These are phyloP conservation scores for Diuraphis noxia DNA, from an alignment of 1,140 invertebrate species.

Conservation along the genomic window DNA sequence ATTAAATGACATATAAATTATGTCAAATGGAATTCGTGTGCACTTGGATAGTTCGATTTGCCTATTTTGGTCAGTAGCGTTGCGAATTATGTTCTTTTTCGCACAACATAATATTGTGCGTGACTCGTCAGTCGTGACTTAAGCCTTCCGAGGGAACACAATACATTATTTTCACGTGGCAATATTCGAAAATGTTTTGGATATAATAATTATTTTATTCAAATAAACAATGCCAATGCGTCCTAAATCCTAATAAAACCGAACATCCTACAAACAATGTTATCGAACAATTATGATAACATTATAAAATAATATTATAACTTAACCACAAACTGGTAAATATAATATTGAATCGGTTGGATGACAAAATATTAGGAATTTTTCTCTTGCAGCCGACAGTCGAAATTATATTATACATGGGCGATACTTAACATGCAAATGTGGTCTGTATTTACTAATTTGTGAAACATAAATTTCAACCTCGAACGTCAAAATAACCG, in stretches of 20 bases:
- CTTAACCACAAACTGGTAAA: neutral
- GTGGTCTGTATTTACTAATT: conserved; percentile 32
- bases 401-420: neutral
- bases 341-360: neutral
- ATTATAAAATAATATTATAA: neutral
- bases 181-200: neutral
- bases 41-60: conserved; percentile 2
- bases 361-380: conserved; percentile 15
- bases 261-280: neutral
- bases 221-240: neutral
- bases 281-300: neutral
- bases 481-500: conserved; percentile 27
- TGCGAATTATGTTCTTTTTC: conserved; percentile 28
- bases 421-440: conserved; percentile 17
- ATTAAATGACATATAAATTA: conserved; percentile 13
- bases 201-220: neutral
- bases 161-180: neutral
- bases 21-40: conserved; percentile 26
- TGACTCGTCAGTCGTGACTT: conserved; percentile 32
- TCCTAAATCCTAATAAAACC: no score
- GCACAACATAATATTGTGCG: conserved; percentile 4
- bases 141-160: neutral
- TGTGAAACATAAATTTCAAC: conserved; percentile 36
- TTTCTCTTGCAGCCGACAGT: neutral
- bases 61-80: conserved; percentile 37